These are phyloP conservation scores for Anorthoa munda DNA, from an alignment of 2,888 invertebrate species.

Conservation along the genomic window DNA sequence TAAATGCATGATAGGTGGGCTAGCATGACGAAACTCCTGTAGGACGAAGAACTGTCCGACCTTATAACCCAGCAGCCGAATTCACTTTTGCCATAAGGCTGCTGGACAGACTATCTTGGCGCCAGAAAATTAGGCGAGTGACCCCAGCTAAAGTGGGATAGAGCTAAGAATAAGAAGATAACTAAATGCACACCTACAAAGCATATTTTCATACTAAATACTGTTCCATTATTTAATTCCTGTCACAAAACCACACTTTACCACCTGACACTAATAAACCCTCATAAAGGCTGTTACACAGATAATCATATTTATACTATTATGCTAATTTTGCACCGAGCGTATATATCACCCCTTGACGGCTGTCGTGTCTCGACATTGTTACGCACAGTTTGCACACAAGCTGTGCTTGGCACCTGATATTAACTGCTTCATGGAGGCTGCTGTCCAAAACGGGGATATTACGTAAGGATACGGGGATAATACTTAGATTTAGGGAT, in stretches of 20 bases:
- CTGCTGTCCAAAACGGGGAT: neutral
- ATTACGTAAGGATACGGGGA: neutral
- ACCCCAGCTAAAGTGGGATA: too few species aligned
- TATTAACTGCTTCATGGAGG: slow-evolving; percentile 17
- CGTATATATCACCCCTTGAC: slow-evolving; percentile 52
- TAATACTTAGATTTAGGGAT: too few species aligned
- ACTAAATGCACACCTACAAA: neutral
- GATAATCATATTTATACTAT: slow-evolving; percentile 51
- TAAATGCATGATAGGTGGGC: too few species aligned
- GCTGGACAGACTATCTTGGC: too few species aligned
- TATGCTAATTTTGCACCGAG: slow-evolving; percentile 54
- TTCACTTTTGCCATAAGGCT: too few species aligned
- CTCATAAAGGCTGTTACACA: slow-evolving; percentile 8
- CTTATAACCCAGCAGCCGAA: too few species aligned
- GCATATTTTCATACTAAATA: neutral
- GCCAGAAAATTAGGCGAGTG: too few species aligned
- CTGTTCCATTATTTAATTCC: slow-evolving; percentile 7
- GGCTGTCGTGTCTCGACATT: slow-evolving; percentile 45
- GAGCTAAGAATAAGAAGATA: too few species aligned
- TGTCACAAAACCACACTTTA: slow-evolving; percentile 19
- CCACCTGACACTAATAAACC: slow-evolving; percentile 44
- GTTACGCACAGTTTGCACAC: slow-evolving; percentile 48
- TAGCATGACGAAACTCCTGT: too few species aligned
- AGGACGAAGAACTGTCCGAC: too few species aligned
- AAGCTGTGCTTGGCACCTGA: slow-evolving; percentile 49